phyloP scores from a whole-genome alignment of 2,888 invertebrate genomes.

The Orchestes rusci region DNA sequence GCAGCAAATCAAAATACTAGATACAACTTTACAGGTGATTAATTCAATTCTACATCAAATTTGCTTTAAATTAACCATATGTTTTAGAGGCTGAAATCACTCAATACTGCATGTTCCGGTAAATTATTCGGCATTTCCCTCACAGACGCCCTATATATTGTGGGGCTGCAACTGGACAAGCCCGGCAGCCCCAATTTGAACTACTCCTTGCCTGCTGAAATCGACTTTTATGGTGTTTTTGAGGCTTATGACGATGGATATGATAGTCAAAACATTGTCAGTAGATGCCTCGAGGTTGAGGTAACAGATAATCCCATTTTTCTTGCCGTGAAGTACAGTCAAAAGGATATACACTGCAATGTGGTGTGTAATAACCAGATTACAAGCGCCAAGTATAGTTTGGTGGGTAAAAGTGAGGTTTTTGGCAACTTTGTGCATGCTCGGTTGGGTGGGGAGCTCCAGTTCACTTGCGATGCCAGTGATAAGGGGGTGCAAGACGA shows the following conservation, averaged over 20 bases:
- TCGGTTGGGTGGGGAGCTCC: constrained; percentile 58
- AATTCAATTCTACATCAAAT: neutral
- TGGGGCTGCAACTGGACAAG: constrained; percentile 61
- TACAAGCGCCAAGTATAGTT: constrained; percentile 57
- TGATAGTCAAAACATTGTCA: constrained; percentile 55
- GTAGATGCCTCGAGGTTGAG: constrained; percentile 59
- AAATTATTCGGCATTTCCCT: constrained; percentile 70
- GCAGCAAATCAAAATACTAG: constrained; percentile 67
- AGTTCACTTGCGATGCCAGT: constrained; percentile 56
- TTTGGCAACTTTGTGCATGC: constrained; percentile 65
- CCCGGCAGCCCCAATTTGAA: constrained; percentile 51
- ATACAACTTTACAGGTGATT: constrained; percentile 62
- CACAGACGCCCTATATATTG: constrained; percentile 60
- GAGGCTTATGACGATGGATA: constrained; percentile 16
- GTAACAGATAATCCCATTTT: constrained; percentile 74
- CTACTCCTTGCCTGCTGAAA: constrained; percentile 65
- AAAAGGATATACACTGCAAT: constrained; percentile 55
- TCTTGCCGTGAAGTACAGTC: constrained; percentile 48
- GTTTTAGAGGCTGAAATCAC: constrained; percentile 58
- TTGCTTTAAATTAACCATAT: constrained; percentile 6
- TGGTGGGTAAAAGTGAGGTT: constrained; percentile 55
- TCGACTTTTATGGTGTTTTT: constrained; percentile 65
- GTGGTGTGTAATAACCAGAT: constrained; percentile 66
- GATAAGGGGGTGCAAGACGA: constrained; percentile 54
- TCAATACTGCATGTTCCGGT: constrained; percentile 58